Percentiles rank a stretch among this genome's conserved stretches.
These are phyloP conservation scores for Drosophila subpulchrella DNA, from an alignment of 1,140 invertebrate species.

Conservation along the genomic window DNA sequence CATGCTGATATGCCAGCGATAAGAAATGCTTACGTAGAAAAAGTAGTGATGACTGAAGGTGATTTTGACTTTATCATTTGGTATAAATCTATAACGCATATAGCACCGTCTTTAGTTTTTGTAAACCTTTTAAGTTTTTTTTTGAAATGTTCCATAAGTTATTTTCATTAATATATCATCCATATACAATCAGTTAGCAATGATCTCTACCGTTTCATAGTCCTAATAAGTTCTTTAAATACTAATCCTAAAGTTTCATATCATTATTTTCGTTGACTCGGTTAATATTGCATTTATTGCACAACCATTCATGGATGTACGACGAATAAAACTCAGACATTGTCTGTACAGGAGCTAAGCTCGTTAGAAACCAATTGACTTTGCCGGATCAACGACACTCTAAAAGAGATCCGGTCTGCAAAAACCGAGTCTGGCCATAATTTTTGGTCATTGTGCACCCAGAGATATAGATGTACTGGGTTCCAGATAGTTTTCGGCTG, in stretches of 20 bases:
- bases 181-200: too few relatives aligned
- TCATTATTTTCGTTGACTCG: neutral
- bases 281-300: conserved; percentile 2
- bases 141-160: too few relatives aligned
- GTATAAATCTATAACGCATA: neutral
- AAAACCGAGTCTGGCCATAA: conserved; percentile 52
- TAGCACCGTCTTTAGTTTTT: too few relatives aligned
- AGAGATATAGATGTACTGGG: neutral
- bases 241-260: neutral
- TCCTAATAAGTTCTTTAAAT: neutral
- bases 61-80: neutral
- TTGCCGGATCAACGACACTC: conserved; percentile 61
- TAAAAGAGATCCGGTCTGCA: conserved; percentile 6
- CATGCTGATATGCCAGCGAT: conserved; percentile 6
- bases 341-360: conserved; percentile 46
- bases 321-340: conserved; percentile 6
- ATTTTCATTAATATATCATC: too few relatives aligned
- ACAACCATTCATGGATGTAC: conserved; percentile 5
- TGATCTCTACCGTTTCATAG: too few relatives aligned
- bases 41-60: neutral
- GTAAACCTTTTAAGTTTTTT: too few relatives aligned
- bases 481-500: conserved; percentile 3
- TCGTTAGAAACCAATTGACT: conserved; percentile 81
- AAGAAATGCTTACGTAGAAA: neutral
- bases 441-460: conserved; percentile 52